Evolutionary conservation across 2,888 invertebrate genomes (phyloP), one percentile per base, ranked within the genome.

Genomic region (Rhamphomyia laevipes): DNA sequence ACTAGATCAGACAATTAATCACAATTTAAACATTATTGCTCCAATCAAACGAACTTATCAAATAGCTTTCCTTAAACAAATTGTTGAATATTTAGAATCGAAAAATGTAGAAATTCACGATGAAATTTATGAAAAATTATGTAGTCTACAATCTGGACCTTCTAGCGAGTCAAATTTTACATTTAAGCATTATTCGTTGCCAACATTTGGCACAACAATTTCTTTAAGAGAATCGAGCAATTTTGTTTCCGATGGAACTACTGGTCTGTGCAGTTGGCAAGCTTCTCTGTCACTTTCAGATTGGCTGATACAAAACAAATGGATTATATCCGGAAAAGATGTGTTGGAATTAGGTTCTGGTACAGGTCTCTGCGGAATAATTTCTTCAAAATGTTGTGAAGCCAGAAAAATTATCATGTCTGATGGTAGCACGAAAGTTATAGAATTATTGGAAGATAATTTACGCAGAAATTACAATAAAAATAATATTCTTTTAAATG

Each of bases 221-320:
- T 80, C 77, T 13, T 66, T 87, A 46, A 77, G 77, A 56, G 88
- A 88, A 67, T 84, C 80, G 50, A 76, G 74, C 49, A 81, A 77
- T 61, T 77, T 86, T 61, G 83, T 88, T 55, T 76, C 82, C 1
- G 76, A 82, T 65, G 87, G 87, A 27, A 87, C 88, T 17, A 89
- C 88, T 15, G 88, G 88, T 23, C 71, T 88, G 57, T 79, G 78
- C 56, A 83, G 80, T 58, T 88, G 87, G 87, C 82, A 86, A 80
- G 88, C 85, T 35, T 80, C 83, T 1, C 59, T 82, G 47, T 80
- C 78, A 47, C 66, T 89, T 46, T 76, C 83, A 31, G 82, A 87
- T 63, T 89, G 84, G 81, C 76, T 80, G 38, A 55, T 82, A 11
- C 63, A 69, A 48, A 77, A 86, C 60, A 65, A 67, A 57, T 56